phyloP scores from a whole-genome alignment of 1,140 invertebrate genomes.

The Galleria mellonella region DNA sequence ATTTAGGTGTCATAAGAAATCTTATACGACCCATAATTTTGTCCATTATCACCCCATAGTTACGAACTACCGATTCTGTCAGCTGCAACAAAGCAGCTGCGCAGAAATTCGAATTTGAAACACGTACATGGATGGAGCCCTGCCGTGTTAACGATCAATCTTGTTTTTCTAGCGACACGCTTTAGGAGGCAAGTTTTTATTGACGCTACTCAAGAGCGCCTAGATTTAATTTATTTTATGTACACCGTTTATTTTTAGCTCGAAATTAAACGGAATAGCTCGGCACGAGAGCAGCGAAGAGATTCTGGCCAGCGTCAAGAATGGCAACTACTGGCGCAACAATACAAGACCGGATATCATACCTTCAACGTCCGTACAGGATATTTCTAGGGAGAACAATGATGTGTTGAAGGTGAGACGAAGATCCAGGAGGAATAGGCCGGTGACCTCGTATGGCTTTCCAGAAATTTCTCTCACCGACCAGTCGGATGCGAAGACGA shows the following conservation, averaged over 20 bases:
- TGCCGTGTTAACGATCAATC: slow-evolving; percentile 1
- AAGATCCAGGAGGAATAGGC: slow-evolving; percentile 27
- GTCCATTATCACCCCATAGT: too few species aligned
- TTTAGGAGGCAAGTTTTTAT: too few species aligned
- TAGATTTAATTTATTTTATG: too few species aligned
- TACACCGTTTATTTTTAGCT: neutral
- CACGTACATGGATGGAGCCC: neutral
- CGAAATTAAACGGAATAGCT: slow-evolving; percentile 17
- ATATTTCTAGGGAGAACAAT: slow-evolving; percentile 19
- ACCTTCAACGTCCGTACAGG: slow-evolving; percentile 28
- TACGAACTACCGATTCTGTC: too few species aligned
- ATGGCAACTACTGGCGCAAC: slow-evolving; percentile 55
- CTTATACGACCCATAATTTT: too few species aligned
- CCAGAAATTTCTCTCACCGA: slow-evolving; percentile 61
- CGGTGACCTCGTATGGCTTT: slow-evolving; percentile 44
- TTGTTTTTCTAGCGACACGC: neutral
- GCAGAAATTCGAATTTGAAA: neutral
- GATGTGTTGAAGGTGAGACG: slow-evolving; percentile 27
- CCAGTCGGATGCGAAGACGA: slow-evolving; percentile 49
- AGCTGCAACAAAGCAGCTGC: too few species aligned
- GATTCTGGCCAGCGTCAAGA: slow-evolving; percentile 48
- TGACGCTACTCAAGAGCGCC: too few species aligned
- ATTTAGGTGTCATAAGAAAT: too few species aligned
- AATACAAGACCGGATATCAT: slow-evolving; percentile 59
- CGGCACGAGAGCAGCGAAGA: slow-evolving; percentile 51